Conservation (phyloP, 2,888 invertebrate genomes). For the Julus scanicus region DNA sequence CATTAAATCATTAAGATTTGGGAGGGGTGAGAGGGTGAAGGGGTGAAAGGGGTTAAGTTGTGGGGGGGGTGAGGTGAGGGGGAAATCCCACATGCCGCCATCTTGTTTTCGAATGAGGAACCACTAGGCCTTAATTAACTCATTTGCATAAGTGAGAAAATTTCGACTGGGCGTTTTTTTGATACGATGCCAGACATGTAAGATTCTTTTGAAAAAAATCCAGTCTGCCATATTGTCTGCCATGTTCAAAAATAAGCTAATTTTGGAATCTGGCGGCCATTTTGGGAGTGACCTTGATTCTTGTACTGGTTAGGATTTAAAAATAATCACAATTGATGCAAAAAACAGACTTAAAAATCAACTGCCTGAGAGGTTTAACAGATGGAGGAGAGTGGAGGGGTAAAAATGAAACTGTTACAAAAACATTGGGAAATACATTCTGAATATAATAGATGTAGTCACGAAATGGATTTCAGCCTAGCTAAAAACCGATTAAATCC, state of each 20-base stretch:
- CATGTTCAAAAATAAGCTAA: neutral
- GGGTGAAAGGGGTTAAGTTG: neutral
- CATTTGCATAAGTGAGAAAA: neutral
- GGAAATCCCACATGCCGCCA: neutral
- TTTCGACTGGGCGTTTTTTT: neutral
- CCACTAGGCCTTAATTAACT: neutral
- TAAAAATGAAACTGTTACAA: no score
- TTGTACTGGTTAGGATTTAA: neutral
- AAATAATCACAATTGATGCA: neutral
- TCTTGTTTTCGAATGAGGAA: neutral
- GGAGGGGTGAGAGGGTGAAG: neutral
- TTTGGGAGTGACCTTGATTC: neutral
- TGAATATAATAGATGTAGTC: no score
- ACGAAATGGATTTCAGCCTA: no score
- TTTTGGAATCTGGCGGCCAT: conserved; percentile 14
- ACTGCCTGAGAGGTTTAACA: no score
- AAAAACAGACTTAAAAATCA: neutral
- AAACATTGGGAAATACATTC: no score
- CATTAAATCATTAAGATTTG: conserved; percentile 39
- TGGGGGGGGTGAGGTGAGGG: no score
- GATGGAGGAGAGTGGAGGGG: no score
- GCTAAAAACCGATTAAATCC: no score
- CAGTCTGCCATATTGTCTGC: neutral
- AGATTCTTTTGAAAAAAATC: no score
- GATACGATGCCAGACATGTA: neutral